Base-by-base conservation (phyloP, 2,888 invertebrate species). In the Monoplex corrugatus region DNA sequence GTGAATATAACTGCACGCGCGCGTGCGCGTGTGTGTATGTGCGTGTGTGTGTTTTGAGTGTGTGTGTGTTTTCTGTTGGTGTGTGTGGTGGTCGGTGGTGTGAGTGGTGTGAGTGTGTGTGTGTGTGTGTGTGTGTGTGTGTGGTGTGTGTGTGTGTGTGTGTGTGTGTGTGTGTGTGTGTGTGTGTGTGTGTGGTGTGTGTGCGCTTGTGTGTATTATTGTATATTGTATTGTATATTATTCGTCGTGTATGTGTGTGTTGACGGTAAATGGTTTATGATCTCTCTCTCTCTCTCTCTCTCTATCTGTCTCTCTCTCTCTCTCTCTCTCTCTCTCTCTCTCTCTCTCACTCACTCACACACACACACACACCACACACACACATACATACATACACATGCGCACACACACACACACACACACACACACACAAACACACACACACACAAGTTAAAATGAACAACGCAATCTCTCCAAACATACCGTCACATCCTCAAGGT, bases 401-500 rank as follows among this genome's bases (percentile, higher is more conserved):
- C n/a, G 8, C n/a, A 68, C 57, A 57, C 57, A 57, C 57, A 23
- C 28, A 1, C 16, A n/a, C n/a, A n/a, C 8, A 23, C 57, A 57
- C 57, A 57, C 57, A 23, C 28, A 1, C 16, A n/a, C n/a, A n/a
- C 8, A n/a, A 68, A 28, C 8, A 68, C 28, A 68, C 8, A 63
- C 8, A 63, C 3, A 68, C n/a, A n/a, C n/a, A 68, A 68, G n/a
- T n/a, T 2, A 68, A 28, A 68, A 68, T 16, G 32, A 68, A n/a
- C n/a, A n/a, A 6, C 6, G 68, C 23, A 80, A 40, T 23, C n/a
- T n/a, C n/a, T n/a, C n/a, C n/a, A n/a, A n/a, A n/a, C 72, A 68
- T 38, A 88, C 88, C 88, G 92, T 93, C 10, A 96, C 96, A 90
- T 95, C 93, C 38, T 94, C 93, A 45, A 96, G 89, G 91, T 96